Base-by-base conservation (phyloP, 2,797 vertebrate genomes). In the Sebastes variabilis region DNA sequence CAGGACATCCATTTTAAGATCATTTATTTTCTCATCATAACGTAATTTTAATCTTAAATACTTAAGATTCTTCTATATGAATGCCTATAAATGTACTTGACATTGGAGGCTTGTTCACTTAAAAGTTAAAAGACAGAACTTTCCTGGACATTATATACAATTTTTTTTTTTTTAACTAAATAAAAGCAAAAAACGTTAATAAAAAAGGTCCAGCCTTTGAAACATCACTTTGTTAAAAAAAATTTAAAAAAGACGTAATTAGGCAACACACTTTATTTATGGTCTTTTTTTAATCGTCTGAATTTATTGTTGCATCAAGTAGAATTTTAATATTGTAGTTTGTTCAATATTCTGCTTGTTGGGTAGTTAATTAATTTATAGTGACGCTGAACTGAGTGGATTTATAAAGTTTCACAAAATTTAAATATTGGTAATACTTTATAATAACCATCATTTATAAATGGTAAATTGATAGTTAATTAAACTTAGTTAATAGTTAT, bases 1-100 rank as follows among this genome's bases (percentile, higher is more conserved):
- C 4, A 27, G 16, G 11, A 58, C 27, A 24, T 30, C 22, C 5
- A 60, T 75, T 77, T 65, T 69, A 52, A 75, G 8, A 29, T 56
- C 1, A 55, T 16, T 27, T 34, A 34, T 34, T 34, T 34, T 1
- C 2, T 5, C 1, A 1, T 5, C 1, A 2, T 1, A 34, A 3
- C n/a, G 25, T 10, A 3, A 8, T n/a, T 61, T 61, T 30, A 8
- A 8, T 61, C 12, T 30, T 6, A 32, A 46, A 2, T 42, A 42
- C 38, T 34, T 34, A 2, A 3, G 8, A 2, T 11, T 56, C 4
- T 20, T 29, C 11, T 11, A 27, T 13, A 16, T 20, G 2, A 22
- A 18, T 29, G 10, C 6, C 20, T 1, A 12, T 18, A 8, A 22
- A 18, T 32, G 24, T 12, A 12, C 11, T 8, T 52, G 2, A 14